Percentiles rank a stretch among this genome's conserved stretches.
Evolutionary conservation across 2,797 vertebrate genomes (phyloP).

Genomic region (Bufotes viridis): DNA sequence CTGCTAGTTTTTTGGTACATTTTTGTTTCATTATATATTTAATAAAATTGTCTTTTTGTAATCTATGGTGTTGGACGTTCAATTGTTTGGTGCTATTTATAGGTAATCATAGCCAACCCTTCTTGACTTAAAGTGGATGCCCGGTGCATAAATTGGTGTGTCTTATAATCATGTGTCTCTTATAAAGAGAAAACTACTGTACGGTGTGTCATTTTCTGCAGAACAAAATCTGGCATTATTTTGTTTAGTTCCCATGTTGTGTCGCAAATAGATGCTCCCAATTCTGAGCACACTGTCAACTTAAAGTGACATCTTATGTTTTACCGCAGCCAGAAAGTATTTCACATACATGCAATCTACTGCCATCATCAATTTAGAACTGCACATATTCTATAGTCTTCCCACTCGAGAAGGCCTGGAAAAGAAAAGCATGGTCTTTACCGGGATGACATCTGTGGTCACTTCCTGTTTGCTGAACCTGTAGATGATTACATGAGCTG

Average conservation of each 20-base stretch:
- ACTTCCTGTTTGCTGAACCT: constrained; percentile 97
- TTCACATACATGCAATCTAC: neutral
- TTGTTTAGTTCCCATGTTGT: neutral
- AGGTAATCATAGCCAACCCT: too few relatives aligned
- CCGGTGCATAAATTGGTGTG: too few relatives aligned
- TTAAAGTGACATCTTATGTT: neutral
- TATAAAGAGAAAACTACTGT: too few relatives aligned
- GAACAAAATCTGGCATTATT: too few relatives aligned
- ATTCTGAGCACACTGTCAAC: neutral
- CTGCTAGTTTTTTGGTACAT: too few relatives aligned
- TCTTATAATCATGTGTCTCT: too few relatives aligned
- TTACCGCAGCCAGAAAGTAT: neutral
- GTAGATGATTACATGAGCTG: constrained; percentile 93
- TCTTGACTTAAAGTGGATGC: too few relatives aligned
- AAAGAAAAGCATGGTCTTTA: constrained; percentile 66
- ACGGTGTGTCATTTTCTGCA: too few relatives aligned
- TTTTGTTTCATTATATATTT: too few relatives aligned
- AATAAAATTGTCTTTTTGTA: too few relatives aligned
- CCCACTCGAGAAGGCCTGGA: neutral
- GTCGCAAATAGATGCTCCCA: neutral
- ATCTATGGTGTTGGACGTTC: too few relatives aligned
- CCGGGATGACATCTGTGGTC: constrained; percentile 93
- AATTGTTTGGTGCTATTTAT: too few relatives aligned
- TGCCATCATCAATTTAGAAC: constrained; percentile 11
- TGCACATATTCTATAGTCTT: neutral